Percentiles rank a stretch among this genome's conserved stretches.
Conservation (phyloP, 2,797 vertebrate species). For the Sibirionetta formosa region DNA sequence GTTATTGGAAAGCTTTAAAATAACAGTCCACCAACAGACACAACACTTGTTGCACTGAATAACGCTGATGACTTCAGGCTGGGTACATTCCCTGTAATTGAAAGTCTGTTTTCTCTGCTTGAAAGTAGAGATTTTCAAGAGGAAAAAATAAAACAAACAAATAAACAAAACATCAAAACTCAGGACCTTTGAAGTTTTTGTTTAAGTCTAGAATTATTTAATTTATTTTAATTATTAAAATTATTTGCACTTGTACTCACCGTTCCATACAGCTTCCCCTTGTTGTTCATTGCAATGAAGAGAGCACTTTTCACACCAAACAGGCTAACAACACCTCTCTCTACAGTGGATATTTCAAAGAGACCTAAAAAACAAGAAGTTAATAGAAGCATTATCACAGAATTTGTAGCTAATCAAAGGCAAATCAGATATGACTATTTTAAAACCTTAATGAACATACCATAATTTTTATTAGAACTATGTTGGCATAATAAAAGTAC, state of each 20-base stretch:
- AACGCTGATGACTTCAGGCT: not conserved
- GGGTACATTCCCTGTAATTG: not conserved
- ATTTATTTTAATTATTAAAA: not conserved
- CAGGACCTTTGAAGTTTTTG: not conserved
- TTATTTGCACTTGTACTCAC: constrained; percentile 84
- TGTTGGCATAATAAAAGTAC: not conserved
- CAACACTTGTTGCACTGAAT: not conserved
- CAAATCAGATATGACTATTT: not conserved
- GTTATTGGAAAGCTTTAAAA: not conserved
- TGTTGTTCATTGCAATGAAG: constrained; percentile 95
- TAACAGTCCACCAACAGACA: not conserved
- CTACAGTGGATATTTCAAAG: constrained; percentile 96
- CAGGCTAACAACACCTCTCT: constrained; percentile 94
- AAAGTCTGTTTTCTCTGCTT: not conserved
- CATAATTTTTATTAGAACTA: not conserved
- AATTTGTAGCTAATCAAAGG: not conserved
- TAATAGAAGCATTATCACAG: not conserved
- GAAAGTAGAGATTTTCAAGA: constrained; percentile 2
- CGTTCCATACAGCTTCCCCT: constrained; percentile 93
- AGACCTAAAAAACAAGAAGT: constrained; percentile 85
- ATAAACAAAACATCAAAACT: not conserved
- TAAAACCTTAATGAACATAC: not conserved
- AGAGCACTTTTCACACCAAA: constrained; percentile 91
- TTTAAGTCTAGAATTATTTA: not conserved
- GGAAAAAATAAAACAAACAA: not conserved